Conservation (phyloP, 2,888 invertebrate genomes). For the Thereva unica region DNA sequence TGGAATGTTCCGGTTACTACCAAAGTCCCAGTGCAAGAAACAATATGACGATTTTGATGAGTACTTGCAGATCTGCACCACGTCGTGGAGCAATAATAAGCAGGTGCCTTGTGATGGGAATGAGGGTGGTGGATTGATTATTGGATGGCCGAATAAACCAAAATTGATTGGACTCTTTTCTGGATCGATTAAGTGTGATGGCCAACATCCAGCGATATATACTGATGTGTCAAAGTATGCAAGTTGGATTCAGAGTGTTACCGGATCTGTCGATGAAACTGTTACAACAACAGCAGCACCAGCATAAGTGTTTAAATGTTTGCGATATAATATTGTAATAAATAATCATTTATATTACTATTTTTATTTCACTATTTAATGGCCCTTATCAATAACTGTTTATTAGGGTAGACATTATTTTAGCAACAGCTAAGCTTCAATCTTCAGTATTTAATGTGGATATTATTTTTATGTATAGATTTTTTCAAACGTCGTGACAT, state of each 20-base stretch:
- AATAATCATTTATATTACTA: no score
- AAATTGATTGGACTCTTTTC: constrained; percentile 24
- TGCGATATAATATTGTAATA: no score
- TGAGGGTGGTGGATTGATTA: constrained; percentile 35
- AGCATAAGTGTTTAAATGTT: no score
- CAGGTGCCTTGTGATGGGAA: constrained; percentile 34
- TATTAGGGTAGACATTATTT: no score
- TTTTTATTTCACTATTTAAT: no score
- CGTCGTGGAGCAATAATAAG: constrained; percentile 26
- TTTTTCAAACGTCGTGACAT: no score
- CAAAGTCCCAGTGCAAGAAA: constrained; percentile 21
- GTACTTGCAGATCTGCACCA: constrained; percentile 28
- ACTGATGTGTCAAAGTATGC: constrained; percentile 16
- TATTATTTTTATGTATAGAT: no score
- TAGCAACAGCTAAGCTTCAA: no score
- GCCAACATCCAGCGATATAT: constrained; percentile 29
- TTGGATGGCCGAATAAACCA: constrained; percentile 25
- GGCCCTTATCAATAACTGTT: no score
- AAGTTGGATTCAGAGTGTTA: constrained; percentile 15
- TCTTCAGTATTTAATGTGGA: no score
- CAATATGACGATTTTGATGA: constrained; percentile 26
- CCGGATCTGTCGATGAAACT: no score
- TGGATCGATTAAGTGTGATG: constrained; percentile 6
- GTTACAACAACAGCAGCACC: no score
- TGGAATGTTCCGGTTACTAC: constrained; percentile 18